Evolutionary conservation across 2,797 vertebrate species (phyloP), one percentile per base, ranked within the genome.

Genomic region (Spatula versicolor): DNA sequence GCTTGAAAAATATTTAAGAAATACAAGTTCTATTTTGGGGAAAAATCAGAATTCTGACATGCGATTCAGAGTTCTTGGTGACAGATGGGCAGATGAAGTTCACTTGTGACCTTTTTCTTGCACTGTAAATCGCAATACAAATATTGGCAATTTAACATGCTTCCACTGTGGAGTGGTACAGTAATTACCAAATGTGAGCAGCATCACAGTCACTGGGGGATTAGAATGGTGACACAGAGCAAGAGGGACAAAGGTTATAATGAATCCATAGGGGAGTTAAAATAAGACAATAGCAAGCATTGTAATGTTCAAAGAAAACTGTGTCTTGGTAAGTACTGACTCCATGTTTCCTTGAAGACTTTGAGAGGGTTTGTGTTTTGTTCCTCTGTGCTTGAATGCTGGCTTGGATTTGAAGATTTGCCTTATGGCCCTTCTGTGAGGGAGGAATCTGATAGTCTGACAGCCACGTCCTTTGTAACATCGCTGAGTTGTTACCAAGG

Each of bases 1-100:
- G 19, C 13, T 79, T 68, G 45, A 76, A 93, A 93, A 90, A 73
- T 50, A 75, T 16, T 25, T 59, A 43, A 81, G 25, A 80, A 18
- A 20, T 71, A 39, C 26, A 77, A 78, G 39, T 18, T 48, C n/a
- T 74, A 45, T 64, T 95, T 81, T 25, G 0, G 9, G 21, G 14
- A 6, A 6, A 89, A 64, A 73, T 48, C 54, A 77, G 75, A 67
- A 41, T n/a, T 55, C 30, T 30, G 46, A 83, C 30, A 69, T 33
- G 43, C 18, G 39, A 69, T 59, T 58, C 39, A 43, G 75, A 82
- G 35, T 46, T 82, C 62, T 50, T 60, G 63, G 31, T 87, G 81
- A 74, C 26, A 82, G 30, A 30, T 54, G 43, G 25, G 63, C 43
- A 88, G 19, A 84, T 50, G 13, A 84, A 71, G 46, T 73, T 93